These are phyloP conservation scores for Hypsopygia costalis DNA, from an alignment of 2,888 invertebrate species.

Conservation along the genomic window DNA sequence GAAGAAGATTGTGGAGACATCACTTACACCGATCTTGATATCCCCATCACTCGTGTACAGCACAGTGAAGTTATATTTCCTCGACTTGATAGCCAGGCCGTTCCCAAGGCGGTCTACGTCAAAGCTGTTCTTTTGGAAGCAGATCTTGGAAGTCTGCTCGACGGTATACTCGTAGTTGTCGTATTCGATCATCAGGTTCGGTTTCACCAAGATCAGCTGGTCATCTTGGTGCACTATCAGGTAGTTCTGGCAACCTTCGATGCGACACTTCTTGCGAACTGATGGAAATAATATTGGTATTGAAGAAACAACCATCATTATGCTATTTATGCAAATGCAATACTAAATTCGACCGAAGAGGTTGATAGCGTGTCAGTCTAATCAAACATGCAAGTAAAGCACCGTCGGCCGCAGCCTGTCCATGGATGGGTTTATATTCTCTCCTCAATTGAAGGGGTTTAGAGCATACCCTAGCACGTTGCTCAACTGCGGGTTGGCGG, in stretches of 20 bases:
- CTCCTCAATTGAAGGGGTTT: no score
- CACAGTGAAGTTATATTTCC: conserved; percentile 86
- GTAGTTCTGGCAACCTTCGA: conserved; percentile 81
- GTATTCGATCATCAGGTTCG: conserved; percentile 84
- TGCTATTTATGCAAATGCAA: no score
- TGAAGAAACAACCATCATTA: no score
- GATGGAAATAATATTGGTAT: conserved; percentile 30
- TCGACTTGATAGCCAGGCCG: conserved; percentile 84
- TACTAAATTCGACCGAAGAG: no score
- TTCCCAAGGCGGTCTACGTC: conserved; percentile 85
- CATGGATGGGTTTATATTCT: no score
- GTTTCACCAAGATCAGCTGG: conserved; percentile 79
- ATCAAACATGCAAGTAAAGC: no score
- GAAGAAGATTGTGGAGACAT: no score
- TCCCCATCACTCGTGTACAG: conserved; percentile 85
- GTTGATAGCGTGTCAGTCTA: no score
- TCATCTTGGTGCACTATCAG: conserved; percentile 83
- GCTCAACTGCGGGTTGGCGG: no score
- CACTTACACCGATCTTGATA: conserved; percentile 85
- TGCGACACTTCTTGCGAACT: conserved; percentile 84
- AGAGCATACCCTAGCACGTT: no score
- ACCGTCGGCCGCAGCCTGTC: no score
- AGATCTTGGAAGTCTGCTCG: conserved; percentile 81
- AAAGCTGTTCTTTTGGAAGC: conserved; percentile 82
- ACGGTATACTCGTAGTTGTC: conserved; percentile 83